phyloP scores from a whole-genome alignment of 2,888 invertebrate genomes.

The Drosophila nr. medialis region DNA sequence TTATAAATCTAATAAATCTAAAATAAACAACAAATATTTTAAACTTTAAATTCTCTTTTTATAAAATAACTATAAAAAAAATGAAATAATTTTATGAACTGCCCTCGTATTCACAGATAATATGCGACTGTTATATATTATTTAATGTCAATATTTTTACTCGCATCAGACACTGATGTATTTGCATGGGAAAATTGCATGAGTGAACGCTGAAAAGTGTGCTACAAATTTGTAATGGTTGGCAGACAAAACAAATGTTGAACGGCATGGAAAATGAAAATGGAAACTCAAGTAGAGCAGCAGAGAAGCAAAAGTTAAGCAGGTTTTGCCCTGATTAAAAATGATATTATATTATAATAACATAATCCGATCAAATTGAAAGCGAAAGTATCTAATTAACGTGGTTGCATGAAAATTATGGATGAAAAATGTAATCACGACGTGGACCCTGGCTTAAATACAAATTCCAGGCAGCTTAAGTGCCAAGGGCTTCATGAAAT shows the following conservation, averaged over 20 bases:
- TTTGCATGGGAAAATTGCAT: slow-evolving; percentile 10
- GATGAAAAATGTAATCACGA: not conserved
- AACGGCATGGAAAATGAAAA: slow-evolving; percentile 9
- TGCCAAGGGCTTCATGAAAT: slow-evolving; percentile 24
- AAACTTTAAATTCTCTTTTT: not conserved
- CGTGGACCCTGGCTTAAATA: not conserved
- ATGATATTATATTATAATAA: not conserved
- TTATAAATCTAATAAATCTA: not conserved
- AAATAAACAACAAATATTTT: not conserved
- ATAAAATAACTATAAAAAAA: not conserved
- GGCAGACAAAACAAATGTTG: slow-evolving; percentile 39
- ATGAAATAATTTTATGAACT: slow-evolving; percentile 10
- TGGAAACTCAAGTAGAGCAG: not conserved
- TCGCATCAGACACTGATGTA: not conserved
- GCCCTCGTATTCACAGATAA: not conserved
- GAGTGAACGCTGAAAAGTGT: slow-evolving; percentile 32
- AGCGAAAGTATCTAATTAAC: slow-evolving; percentile 18
- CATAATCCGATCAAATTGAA: not conserved
- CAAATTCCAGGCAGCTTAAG: slow-evolving; percentile 18
- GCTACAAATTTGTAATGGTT: slow-evolving; percentile 36
- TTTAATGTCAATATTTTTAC: slow-evolving; percentile 3
- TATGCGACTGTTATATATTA: not conserved
- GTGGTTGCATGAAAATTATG: slow-evolving; percentile 9
- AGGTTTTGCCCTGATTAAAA: not conserved
- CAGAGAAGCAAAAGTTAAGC: not conserved